Base-by-base conservation (phyloP, 1,140 invertebrate species). In the Condylostylus longicornis region DNA sequence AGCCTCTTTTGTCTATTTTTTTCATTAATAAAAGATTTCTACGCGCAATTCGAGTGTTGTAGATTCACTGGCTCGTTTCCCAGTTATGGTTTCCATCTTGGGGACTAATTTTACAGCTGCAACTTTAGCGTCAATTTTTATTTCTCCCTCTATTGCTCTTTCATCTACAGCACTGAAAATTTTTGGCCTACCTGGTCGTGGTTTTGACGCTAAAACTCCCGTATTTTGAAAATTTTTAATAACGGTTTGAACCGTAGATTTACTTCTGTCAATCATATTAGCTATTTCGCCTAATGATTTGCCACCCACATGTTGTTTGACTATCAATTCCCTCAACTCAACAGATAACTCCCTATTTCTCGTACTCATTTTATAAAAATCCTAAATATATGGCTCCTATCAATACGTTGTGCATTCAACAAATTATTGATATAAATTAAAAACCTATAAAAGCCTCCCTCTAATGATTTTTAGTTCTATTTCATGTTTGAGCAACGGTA, bases 11-110 rank as follows among this genome's bases (percentile, higher is more conserved):
- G 33, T 18, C 14, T 17, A 18, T 40, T 40, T 19, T 34, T 40
- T 35, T 34, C 34, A 23, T 30, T 34, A 18, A 40, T 33, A 34
- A 34, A 28, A 4, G 31, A 31, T 19, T 34, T 40, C 23, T 34
- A n/a, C n/a, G n/a, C n/a, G n/a, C n/a, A n/a, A n/a, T n/a, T n/a
- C n/a, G n/a, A n/a, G n/a, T n/a, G n/a, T n/a, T n/a, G n/a, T n/a
- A n/a, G n/a, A n/a, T n/a, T n/a, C n/a, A n/a, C n/a, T n/a, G n/a
- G n/a, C n/a, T n/a, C n/a, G n/a, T n/a, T n/a, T n/a, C n/a, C n/a
- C n/a, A n/a, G n/a, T n/a, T n/a, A n/a, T n/a, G n/a, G n/a, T n/a
- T n/a, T n/a, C n/a, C n/a, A 35, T 23, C 22, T 23, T 35, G 6
- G 13, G 15, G 7, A 22, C 33, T 22, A 35, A 21, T 21, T 33